Percentiles rank a stretch among this genome's conserved stretches.
phyloP scores from a whole-genome alignment of 2,888 invertebrate species.

The Ptilodon capucinus region DNA sequence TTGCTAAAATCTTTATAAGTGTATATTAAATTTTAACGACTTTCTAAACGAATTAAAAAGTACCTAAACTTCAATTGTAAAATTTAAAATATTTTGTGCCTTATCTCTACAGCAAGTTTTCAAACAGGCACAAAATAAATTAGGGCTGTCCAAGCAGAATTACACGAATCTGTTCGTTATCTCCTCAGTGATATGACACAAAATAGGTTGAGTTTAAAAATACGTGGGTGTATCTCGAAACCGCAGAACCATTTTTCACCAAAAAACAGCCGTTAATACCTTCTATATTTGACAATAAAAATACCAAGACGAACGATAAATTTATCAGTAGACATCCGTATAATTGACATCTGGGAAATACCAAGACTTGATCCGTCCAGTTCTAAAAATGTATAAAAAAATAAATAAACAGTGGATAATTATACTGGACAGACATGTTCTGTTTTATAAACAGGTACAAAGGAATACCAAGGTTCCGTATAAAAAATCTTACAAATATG shows the following conservation, averaged over 20 bases:
- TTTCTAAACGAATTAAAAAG: too few relatives aligned
- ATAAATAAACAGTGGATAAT: constrained; percentile 14
- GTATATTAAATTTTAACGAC: too few relatives aligned
- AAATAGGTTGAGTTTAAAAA: neutral
- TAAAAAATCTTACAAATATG: too few relatives aligned
- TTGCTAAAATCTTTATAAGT: too few relatives aligned
- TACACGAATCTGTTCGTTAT: neutral
- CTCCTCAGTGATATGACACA: neutral
- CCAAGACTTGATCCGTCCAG: constrained; percentile 20
- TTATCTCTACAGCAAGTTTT: neutral
- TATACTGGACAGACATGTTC: constrained; percentile 16
- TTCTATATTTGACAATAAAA: constrained; percentile 12
- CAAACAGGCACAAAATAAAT: too few relatives aligned
- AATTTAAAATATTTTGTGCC: neutral
- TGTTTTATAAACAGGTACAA: constrained; percentile 3
- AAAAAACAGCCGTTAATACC: constrained; percentile 2
- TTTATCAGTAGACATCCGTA: constrained; percentile 34
- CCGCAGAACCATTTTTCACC: neutral
- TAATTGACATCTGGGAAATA: constrained; percentile 40
- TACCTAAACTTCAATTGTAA: too few relatives aligned
- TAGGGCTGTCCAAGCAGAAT: too few relatives aligned
- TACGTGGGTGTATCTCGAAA: neutral
- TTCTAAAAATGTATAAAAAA: constrained; percentile 16
- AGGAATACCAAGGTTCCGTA: constrained; percentile 13
- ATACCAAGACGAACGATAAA: constrained; percentile 24